phyloP scores from a whole-genome alignment of 2,113 vertebrate genomes.

The Mungos mungo region DNA sequence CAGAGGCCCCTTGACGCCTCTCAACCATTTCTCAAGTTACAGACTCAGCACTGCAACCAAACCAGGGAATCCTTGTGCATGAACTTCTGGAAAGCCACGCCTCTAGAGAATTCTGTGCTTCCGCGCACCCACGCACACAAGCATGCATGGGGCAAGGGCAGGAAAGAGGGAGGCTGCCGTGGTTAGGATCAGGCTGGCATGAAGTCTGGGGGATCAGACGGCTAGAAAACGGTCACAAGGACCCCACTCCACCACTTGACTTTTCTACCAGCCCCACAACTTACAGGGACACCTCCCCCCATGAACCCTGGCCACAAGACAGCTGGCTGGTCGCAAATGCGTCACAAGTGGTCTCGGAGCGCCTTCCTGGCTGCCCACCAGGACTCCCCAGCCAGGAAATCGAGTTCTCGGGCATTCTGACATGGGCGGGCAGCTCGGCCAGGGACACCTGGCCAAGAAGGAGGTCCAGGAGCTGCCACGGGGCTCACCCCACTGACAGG shows the following conservation, averaged over 20 bases:
- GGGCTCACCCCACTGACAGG: background rate
- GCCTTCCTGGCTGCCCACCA: background rate
- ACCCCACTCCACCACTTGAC: background rate
- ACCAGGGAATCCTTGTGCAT: background rate
- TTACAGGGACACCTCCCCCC: background rate
- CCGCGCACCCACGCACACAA: accelerated
- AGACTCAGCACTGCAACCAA: background rate
- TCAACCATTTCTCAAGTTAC: background rate
- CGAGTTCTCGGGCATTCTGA: accelerated
- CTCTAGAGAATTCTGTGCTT: background rate
- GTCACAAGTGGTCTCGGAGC: background rate
- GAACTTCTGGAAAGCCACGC: background rate
- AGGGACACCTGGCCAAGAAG: background rate
- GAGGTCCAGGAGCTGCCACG: background rate
- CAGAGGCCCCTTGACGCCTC: accelerated
- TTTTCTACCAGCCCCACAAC: background rate
- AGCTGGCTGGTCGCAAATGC: accelerated
- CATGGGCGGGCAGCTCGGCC: accelerated
- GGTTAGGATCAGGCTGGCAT: background rate
- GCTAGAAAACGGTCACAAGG: background rate
- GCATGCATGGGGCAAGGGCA: accelerated
- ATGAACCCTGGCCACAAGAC: background rate
- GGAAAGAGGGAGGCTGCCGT: accelerated
- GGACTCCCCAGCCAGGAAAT: background rate
- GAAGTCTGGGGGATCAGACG: no score